Evolutionary conservation across 2,113 vertebrate genomes (phyloP).

Genomic region (Felis chaus): DNA sequence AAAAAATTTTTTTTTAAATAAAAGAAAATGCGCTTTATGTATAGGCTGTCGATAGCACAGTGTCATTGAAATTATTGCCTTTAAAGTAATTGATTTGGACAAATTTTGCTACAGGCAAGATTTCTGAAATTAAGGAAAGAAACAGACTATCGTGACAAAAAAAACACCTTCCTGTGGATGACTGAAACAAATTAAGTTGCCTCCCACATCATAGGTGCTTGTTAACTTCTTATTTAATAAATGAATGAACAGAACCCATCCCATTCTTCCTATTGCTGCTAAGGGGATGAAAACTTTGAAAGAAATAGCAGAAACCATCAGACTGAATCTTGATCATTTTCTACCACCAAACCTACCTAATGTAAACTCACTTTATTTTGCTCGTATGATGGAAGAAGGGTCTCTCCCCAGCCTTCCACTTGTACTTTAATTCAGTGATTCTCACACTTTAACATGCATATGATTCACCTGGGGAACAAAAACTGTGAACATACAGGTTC

Average conservation of each 20-base stretch:
- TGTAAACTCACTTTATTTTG: neutral
- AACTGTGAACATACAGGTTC: neutral
- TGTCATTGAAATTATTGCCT: neutral
- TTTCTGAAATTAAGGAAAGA: neutral
- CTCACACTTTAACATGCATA: neutral
- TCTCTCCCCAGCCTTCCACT: neutral
- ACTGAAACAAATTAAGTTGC: conserved; percentile 1
- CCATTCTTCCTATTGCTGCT: neutral
- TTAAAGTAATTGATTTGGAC: neutral
- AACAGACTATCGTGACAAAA: neutral
- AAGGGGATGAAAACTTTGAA: conserved; percentile 4
- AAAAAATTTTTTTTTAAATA: neutral
- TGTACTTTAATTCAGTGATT: neutral
- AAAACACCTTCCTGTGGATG: neutral
- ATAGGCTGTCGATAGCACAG: neutral
- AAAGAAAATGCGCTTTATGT: neutral
- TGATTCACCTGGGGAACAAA: neutral
- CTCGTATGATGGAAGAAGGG: neutral
- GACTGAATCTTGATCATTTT: conserved; percentile 12
- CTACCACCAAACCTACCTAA: neutral
- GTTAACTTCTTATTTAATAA: neutral
- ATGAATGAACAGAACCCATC: neutral
- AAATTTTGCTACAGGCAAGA: neutral
- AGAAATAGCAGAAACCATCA: neutral
- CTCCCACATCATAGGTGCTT: neutral